Evolutionary conservation across 2,888 invertebrate species (phyloP).

Genomic region (Drosophila aldrichi): DNA sequence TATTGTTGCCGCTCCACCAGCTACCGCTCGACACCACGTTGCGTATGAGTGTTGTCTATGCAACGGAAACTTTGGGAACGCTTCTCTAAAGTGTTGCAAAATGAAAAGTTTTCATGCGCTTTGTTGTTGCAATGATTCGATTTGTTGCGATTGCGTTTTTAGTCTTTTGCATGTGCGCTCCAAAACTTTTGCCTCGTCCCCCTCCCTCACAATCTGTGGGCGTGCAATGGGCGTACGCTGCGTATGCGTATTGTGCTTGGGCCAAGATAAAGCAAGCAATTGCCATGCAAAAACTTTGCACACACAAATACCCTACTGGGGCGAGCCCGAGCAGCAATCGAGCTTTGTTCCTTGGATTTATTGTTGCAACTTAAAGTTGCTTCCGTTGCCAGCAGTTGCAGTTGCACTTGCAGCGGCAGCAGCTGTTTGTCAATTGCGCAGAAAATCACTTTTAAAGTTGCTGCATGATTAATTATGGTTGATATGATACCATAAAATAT

Average conservation of each 20-base stretch:
- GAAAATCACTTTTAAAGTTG: slow-evolving; percentile 49
- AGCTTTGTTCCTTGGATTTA: slow-evolving; percentile 56
- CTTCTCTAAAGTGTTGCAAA: slow-evolving; percentile 70
- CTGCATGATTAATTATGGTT: slow-evolving; percentile 55
- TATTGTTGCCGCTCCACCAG: slow-evolving; percentile 8
- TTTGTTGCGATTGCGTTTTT: slow-evolving; percentile 80
- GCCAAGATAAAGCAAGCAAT: slow-evolving; percentile 73
- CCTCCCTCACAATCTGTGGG: neutral
- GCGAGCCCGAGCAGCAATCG: slow-evolving; percentile 29
- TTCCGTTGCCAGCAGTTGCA: slow-evolving; percentile 27
- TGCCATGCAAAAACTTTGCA: slow-evolving; percentile 63
- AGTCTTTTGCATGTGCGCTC: slow-evolving; percentile 77
- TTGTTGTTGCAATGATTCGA: slow-evolving; percentile 76
- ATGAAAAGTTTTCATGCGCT: slow-evolving; percentile 72
- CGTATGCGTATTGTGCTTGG: slow-evolving; percentile 50
- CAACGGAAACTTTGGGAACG: slow-evolving; percentile 31
- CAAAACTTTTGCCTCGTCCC: slow-evolving; percentile 47
- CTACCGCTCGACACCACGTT: slow-evolving; percentile 15
- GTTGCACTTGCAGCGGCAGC: slow-evolving; percentile 23
- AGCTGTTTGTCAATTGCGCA: slow-evolving; percentile 61
- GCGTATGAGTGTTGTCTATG: slow-evolving; percentile 52
- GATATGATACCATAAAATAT: slow-evolving; percentile 43
- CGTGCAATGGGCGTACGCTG: slow-evolving; percentile 3
- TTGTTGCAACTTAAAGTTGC: slow-evolving; percentile 68
- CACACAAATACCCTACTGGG: slow-evolving; percentile 60